Percentiles rank a stretch among this genome's conserved stretches.
Conservation (phyloP, 2,888 invertebrate species). For the Drosophila cyrtoloma region DNA sequence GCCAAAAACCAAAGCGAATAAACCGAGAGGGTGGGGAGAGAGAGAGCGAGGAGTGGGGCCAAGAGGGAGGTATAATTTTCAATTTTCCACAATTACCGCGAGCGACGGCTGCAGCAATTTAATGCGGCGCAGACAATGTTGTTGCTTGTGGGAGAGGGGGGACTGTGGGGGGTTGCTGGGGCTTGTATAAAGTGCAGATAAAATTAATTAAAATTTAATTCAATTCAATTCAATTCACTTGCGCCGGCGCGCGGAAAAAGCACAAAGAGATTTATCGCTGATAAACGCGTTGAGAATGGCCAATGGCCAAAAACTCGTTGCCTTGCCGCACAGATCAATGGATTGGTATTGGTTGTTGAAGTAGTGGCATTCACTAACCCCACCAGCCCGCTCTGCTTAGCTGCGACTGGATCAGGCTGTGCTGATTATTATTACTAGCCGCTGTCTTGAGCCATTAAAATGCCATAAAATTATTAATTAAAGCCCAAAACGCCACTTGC, state of each 20-base stretch:
- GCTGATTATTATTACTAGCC: slow-evolving; percentile 57
- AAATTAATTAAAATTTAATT: slow-evolving; percentile 82
- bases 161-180: background rate
- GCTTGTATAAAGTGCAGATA: slow-evolving; percentile 71
- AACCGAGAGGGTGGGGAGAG: background rate
- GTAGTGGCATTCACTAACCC: background rate
- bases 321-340: slow-evolving; percentile 67
- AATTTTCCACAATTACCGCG: slow-evolving; percentile 79
- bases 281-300: slow-evolving; percentile 80
- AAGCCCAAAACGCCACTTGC: slow-evolving; percentile 71
- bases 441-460: slow-evolving; percentile 71
- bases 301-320: slow-evolving; percentile 56
- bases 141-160: background rate
- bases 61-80: slow-evolving; percentile 60
- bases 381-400: background rate
- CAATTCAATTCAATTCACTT: slow-evolving; percentile 79
- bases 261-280: slow-evolving; percentile 82
- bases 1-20: slow-evolving; percentile 23
- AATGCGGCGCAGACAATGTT: slow-evolving; percentile 31
- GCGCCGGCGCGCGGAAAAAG: slow-evolving; percentile 78
- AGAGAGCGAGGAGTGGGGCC: background rate
- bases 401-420: slow-evolving; percentile 56
- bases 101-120: slow-evolving; percentile 56
- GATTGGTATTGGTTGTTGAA: slow-evolving; percentile 36
- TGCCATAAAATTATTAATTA: slow-evolving; percentile 82